Conservation (phyloP, 2,113 vertebrate genomes). For the Oreotragus oreotragus region DNA sequence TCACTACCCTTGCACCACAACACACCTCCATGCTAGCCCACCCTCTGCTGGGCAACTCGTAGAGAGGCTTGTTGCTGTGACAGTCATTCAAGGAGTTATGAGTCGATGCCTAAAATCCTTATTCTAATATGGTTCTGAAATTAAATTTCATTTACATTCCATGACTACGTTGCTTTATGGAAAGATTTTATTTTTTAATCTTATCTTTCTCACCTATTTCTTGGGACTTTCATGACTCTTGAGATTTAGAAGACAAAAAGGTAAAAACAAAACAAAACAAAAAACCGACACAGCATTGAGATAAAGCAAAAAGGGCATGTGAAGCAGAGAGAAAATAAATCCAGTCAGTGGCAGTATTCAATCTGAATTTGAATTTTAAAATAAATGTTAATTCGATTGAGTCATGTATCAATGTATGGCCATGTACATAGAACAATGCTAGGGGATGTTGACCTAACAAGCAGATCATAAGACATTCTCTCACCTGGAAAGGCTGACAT, state of each 20-base stretch:
- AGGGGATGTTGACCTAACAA: background rate
- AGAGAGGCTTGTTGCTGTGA: background rate
- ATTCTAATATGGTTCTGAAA: background rate
- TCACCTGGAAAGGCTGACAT: background rate
- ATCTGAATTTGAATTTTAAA: background rate
- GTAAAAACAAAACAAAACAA: background rate
- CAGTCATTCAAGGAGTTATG: background rate
- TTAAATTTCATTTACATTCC: background rate
- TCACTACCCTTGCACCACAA: background rate
- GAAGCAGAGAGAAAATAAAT: background rate
- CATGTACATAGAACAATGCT: background rate
- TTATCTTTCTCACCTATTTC: background rate
- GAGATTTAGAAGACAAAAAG: background rate
- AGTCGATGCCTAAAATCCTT: background rate
- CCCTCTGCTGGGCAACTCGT: fast-evolving
- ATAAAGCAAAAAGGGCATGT: background rate
- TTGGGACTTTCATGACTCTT: background rate
- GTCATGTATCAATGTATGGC: background rate
- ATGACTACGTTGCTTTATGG: background rate
- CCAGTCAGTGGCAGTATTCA: background rate
- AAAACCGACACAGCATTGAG: background rate
- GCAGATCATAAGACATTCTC: background rate
- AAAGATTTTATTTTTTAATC: background rate
- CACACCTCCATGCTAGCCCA: background rate
- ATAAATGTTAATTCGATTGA: background rate